These are phyloP conservation scores for Pteropus alecto DNA, from an alignment of 2,113 vertebrate genomes.

Conservation along the genomic window DNA sequence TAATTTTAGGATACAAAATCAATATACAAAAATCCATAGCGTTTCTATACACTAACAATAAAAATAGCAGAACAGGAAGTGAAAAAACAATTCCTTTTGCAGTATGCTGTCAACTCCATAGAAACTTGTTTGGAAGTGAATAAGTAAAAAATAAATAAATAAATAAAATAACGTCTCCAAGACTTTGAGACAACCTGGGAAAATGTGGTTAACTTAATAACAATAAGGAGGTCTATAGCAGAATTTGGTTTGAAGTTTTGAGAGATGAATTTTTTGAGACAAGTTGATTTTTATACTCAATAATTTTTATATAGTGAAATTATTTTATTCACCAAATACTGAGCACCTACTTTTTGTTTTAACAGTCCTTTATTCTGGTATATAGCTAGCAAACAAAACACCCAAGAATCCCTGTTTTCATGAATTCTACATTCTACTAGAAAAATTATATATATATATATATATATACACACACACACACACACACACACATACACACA, in stretches of 20 bases:
- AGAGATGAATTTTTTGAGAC: background rate
- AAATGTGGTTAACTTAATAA: conserved; percentile 12
- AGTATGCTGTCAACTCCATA: background rate
- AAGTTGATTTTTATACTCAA: background rate
- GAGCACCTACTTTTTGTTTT: background rate
- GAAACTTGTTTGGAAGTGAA: background rate
- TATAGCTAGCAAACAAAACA: background rate
- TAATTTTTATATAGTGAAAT: conserved; percentile 9
- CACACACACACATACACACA: too few relatives aligned
- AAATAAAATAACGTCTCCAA: background rate
- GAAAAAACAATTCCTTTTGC: too few relatives aligned
- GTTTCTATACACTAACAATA: too few relatives aligned
- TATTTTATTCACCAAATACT: background rate
- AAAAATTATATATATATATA: background rate
- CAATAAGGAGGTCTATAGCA: background rate
- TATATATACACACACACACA: too few relatives aligned
- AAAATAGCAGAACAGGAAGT: too few relatives aligned
- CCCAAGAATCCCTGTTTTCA: background rate
- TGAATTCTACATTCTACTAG: background rate
- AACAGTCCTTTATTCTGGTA: background rate
- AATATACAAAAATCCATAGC: too few relatives aligned
- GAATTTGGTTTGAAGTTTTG: background rate
- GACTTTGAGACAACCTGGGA: background rate
- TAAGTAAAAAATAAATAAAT: background rate
- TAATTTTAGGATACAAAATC: too few relatives aligned